phyloP scores from a whole-genome alignment of 2,113 vertebrate species.

The Phrynosoma blainvillii region DNA sequence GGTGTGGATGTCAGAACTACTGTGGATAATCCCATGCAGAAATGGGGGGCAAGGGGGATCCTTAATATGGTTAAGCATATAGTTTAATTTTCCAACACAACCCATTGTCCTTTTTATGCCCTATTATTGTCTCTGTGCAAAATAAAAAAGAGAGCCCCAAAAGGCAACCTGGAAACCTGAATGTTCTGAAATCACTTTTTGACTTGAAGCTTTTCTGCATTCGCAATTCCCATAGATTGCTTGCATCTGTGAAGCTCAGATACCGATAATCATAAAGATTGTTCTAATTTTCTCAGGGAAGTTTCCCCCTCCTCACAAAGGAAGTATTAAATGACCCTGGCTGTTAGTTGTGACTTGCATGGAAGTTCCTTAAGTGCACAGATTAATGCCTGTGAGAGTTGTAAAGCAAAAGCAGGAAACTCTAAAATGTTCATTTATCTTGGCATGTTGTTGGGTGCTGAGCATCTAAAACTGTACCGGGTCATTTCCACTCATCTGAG shows the following conservation, averaged over 20 bases:
- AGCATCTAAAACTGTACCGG: conserved; percentile 42
- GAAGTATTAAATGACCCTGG: conserved; percentile 74
- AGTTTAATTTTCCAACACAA: background rate
- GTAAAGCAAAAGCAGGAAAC: conserved; percentile 46
- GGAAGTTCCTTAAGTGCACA: conserved; percentile 66
- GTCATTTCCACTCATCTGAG: background rate
- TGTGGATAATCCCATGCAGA: conserved; percentile 23
- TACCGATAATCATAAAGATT: conserved; percentile 71
- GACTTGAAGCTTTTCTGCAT: conserved; percentile 66
- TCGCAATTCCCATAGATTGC: conserved; percentile 68
- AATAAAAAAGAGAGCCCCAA: background rate
- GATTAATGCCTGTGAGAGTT: conserved; percentile 56
- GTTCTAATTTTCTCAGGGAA: conserved; percentile 73
- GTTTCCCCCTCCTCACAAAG: conserved; percentile 54
- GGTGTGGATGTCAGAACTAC: conserved; percentile 53
- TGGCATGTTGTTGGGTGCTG: conserved; percentile 43
- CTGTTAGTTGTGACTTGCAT: conserved; percentile 68
- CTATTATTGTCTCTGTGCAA: conserved; percentile 4
- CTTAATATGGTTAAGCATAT: background rate
- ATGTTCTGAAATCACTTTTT: conserved; percentile 67
- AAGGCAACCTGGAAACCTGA: conserved; percentile 50
- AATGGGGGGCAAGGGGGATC: background rate
- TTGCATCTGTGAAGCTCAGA: conserved; percentile 71
- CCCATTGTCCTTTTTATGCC: conserved; percentile 2
- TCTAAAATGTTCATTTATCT: conserved; percentile 50